phyloP scores from a whole-genome alignment of 2,113 vertebrate species.

The Myrmophylax atrothorax region DNA sequence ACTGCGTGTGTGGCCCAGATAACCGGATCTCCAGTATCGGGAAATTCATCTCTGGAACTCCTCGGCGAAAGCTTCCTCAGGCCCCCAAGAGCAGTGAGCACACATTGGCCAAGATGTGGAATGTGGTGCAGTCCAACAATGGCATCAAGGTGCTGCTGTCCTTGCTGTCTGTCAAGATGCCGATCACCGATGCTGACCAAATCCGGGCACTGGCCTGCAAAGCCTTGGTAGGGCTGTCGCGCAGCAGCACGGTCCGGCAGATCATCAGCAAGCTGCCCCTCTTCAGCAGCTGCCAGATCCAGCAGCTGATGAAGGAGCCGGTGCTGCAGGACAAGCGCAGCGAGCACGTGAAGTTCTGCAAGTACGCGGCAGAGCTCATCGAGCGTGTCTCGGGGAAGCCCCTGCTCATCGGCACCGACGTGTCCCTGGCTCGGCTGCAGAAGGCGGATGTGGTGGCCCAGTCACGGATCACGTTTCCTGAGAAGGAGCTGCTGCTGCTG shows the following conservation, averaged over 20 bases:
- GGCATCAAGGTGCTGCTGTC: slow-evolving; percentile 98
- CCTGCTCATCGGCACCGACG: slow-evolving; percentile 91
- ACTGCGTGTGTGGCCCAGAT: slow-evolving; percentile 96
- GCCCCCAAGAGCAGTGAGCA: slow-evolving; percentile 88
- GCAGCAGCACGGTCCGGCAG: slow-evolving; percentile 91
- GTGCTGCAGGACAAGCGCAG: slow-evolving; percentile 98
- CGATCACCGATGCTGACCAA: slow-evolving; percentile 97
- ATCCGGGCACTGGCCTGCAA: slow-evolving; percentile 94
- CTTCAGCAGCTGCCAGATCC: slow-evolving; percentile 98
- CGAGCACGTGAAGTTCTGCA: slow-evolving; percentile 97
- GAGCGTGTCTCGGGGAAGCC: slow-evolving; percentile 96
- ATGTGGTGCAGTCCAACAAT: slow-evolving; percentile 97
- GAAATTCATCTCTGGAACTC: slow-evolving; percentile 94
- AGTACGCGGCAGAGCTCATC: slow-evolving; percentile 93
- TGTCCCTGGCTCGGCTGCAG: slow-evolving; percentile 93
- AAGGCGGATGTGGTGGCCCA: slow-evolving; percentile 97
- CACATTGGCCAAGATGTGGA: slow-evolving; percentile 97
- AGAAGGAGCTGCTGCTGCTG: slow-evolving; percentile 94
- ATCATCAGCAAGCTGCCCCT: slow-evolving; percentile 98
- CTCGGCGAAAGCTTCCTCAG: slow-evolving; percentile 89
- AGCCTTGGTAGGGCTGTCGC: slow-evolving; percentile 92
- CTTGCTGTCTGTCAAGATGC: slow-evolving; percentile 94
- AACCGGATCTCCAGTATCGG: slow-evolving; percentile 95
- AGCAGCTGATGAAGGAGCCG: slow-evolving; percentile 98
- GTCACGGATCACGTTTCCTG: slow-evolving; percentile 93